Conservation (phyloP, 2,797 vertebrate species). For the Carapus acus region DNA sequence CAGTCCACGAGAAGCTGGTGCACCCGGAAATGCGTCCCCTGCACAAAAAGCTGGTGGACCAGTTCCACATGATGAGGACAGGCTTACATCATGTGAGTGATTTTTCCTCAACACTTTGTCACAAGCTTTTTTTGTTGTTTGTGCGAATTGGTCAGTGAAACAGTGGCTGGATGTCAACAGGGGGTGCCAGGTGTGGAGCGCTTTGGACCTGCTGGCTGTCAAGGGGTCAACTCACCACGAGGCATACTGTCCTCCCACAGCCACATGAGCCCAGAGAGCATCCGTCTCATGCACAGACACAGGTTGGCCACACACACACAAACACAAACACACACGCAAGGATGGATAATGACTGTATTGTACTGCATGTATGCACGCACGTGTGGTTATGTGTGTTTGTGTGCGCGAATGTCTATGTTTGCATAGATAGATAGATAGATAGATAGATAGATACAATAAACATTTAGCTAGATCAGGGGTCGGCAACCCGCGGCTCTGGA, state of each 20-base stretch:
- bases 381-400: too few species aligned
- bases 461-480: too few species aligned
- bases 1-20: conserved; percentile 96
- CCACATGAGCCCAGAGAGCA: conserved; percentile 92
- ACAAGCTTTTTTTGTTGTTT: background rate
- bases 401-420: too few species aligned
- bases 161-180: conserved; percentile 77
- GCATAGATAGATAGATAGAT: too few species aligned
- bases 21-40: conserved; percentile 98
- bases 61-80: conserved; percentile 98
- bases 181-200: conserved; percentile 89
- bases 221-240: conserved; percentile 82
- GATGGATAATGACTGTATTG: too few species aligned
- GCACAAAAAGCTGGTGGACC: conserved; percentile 97
- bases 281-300: conserved; percentile 92
- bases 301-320: conserved; percentile 70
- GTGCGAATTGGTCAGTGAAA: conserved; percentile 46
- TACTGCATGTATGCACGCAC: too few species aligned
- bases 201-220: conserved; percentile 80
- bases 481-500: too few species aligned
- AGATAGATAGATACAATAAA: too few species aligned
- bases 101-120: too few species aligned
- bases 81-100: conserved; percentile 95
- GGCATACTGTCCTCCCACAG: conserved; percentile 84
- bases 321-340: conserved; percentile 4